phyloP scores from a whole-genome alignment of 2,113 vertebrate genomes.

The Sinocyclocheilus anophthalmus region DNA sequence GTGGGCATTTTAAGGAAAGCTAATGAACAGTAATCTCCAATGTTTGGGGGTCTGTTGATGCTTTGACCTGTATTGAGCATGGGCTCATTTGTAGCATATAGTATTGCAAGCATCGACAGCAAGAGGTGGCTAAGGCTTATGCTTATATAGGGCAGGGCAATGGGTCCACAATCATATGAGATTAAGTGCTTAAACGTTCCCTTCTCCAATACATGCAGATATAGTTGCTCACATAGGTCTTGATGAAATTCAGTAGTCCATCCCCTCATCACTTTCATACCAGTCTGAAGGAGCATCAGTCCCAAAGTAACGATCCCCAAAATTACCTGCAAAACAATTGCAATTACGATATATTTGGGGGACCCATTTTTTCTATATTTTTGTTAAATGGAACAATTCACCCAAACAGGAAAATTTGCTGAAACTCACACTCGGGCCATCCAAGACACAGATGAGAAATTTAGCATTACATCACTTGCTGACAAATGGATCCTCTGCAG shows the following conservation, averaged over 20 bases:
- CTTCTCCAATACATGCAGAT: not conserved
- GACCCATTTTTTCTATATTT: not conserved
- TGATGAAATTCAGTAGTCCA: slow-evolving; percentile 76
- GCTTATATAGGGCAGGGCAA: not conserved
- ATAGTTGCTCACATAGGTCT: not conserved
- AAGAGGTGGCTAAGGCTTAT: not conserved
- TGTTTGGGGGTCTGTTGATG: not conserved
- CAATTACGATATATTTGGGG: not conserved
- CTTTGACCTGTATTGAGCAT: not conserved
- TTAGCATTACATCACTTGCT: not conserved
- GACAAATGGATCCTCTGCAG: not conserved
- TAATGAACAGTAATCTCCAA: not conserved
- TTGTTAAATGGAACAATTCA: not conserved
- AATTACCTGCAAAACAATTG: slow-evolving; percentile 79
- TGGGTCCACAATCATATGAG: slow-evolving; percentile 6
- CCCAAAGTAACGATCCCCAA: slow-evolving; percentile 90
- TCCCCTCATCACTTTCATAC: slow-evolving; percentile 79
- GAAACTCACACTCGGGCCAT: no score
- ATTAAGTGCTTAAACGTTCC: slow-evolving; percentile 44
- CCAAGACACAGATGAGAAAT: not conserved
- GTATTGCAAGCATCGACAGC: not conserved
- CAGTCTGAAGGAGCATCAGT: slow-evolving; percentile 82
- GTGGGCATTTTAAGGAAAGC: not conserved
- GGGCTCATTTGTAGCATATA: not conserved
- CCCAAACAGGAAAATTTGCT: not conserved